Percentiles rank a stretch among this genome's conserved stretches.
Conservation (phyloP, 2,888 invertebrate genomes). For the Rosalia funebris region DNA sequence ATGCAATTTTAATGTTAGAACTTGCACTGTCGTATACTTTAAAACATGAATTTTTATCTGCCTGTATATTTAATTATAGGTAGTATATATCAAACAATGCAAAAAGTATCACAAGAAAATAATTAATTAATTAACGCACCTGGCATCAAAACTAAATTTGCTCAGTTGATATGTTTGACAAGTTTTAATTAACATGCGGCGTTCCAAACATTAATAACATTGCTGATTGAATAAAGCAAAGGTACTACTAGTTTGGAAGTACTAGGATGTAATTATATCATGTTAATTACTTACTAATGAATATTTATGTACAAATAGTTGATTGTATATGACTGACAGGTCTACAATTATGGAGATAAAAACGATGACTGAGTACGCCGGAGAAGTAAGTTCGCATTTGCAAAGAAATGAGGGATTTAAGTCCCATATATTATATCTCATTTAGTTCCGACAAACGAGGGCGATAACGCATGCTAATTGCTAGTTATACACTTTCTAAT, state of each 20-base stretch:
- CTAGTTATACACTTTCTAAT: slow-evolving; percentile 49
- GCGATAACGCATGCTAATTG: slow-evolving; percentile 50
- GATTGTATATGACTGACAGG: not conserved
- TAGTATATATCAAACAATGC: too few species aligned
- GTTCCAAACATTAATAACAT: not conserved
- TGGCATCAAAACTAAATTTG: not conserved
- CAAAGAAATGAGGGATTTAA: slow-evolving; percentile 2
- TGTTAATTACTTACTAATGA: not conserved
- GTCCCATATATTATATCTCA: slow-evolving; percentile 27
- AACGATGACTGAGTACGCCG: not conserved
- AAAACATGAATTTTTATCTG: too few species aligned
- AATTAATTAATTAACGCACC: too few species aligned
- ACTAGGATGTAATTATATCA: not conserved
- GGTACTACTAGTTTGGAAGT: not conserved
- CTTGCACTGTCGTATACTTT: too few species aligned
- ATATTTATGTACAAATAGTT: slow-evolving; percentile 1
- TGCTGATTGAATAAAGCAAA: not conserved
- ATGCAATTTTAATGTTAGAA: too few species aligned
- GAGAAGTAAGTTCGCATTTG: not conserved
- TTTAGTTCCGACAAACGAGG: slow-evolving; percentile 45
- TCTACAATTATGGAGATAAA: not conserved
- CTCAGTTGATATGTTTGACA: slow-evolving; percentile 4
- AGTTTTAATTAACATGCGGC: not conserved
- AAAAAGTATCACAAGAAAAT: too few species aligned
- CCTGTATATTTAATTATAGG: too few species aligned